Evolutionary conservation across 2,797 vertebrate genomes (phyloP).

Genomic region (Danio aesculapii): DNA sequence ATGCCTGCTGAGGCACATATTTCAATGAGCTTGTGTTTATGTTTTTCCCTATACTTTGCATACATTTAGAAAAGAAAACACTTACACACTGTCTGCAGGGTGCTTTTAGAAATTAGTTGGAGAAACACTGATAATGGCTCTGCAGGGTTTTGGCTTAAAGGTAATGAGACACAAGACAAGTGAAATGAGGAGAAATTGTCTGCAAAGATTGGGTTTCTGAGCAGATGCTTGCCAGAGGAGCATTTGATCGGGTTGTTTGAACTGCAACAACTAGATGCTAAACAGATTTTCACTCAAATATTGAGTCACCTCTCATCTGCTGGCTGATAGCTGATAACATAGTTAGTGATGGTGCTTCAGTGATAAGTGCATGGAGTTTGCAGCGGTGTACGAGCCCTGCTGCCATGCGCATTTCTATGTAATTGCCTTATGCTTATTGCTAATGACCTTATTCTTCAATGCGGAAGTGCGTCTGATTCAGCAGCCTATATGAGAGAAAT

Average conservation of each 20-base stretch:
- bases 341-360: slow-evolving; percentile 44
- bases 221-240: slow-evolving; percentile 42
- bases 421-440: not conserved
- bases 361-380: slow-evolving; percentile 27
- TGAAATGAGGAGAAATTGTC: slow-evolving; percentile 50
- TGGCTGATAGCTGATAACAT: slow-evolving; percentile 44
- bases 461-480: too few relatives aligned
- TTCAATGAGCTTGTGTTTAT: too few relatives aligned
- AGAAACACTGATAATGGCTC: slow-evolving; percentile 41
- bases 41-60: too few relatives aligned
- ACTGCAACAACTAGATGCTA: slow-evolving; percentile 7
- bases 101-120: slow-evolving; percentile 33
- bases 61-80: slow-evolving; percentile 32
- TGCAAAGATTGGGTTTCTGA: slow-evolving; percentile 43
- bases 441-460: not conserved
- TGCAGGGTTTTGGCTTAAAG: slow-evolving; percentile 45
- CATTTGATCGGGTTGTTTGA: slow-evolving; percentile 52
- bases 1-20: too few relatives aligned
- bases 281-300: slow-evolving; percentile 27
- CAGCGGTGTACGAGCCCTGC: slow-evolving; percentile 29
- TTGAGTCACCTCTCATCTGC: slow-evolving; percentile 21
- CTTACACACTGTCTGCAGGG: slow-evolving; percentile 44
- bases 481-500: too few relatives aligned
- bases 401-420: slow-evolving; percentile 41
- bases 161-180: slow-evolving; percentile 48